These are phyloP conservation scores for Theretra japonica DNA, from an alignment of 2,888 invertebrate genomes.

Conservation along the genomic window DNA sequence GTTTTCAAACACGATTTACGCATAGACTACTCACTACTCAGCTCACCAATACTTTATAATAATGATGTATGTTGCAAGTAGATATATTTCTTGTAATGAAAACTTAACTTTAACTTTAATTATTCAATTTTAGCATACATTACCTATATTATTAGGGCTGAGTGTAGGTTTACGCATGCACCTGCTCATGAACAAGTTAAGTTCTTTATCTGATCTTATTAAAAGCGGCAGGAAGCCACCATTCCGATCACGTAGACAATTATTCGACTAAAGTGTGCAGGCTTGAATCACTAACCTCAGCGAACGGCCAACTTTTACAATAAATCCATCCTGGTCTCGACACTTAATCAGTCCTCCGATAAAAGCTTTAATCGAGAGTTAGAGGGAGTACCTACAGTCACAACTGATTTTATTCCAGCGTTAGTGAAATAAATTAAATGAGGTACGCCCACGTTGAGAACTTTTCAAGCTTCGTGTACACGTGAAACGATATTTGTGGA, in stretches of 20 bases:
- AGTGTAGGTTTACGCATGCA: constrained; percentile 55
- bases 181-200: constrained; percentile 57
- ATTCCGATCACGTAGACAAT: constrained; percentile 85
- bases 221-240: constrained; percentile 70
- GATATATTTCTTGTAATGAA: too few species aligned
- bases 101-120: too few species aligned
- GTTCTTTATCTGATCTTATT: constrained; percentile 81
- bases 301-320: constrained; percentile 84
- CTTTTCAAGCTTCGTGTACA: constrained; percentile 39
- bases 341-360: constrained; percentile 84
- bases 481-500: neutral
- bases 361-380: constrained; percentile 83
- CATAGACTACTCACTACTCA: too few species aligned
- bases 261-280: constrained; percentile 83
- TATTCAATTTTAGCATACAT: neutral
- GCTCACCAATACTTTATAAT: too few species aligned
- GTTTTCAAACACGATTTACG: too few species aligned
- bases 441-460: constrained; percentile 50
- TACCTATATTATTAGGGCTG: constrained; percentile 20
- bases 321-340: constrained; percentile 83
- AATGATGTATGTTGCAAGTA: too few species aligned
- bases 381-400: constrained; percentile 66
- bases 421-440: constrained; percentile 66
- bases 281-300: constrained; percentile 83
- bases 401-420: constrained; percentile 66